Base-by-base conservation (phyloP, 2,797 vertebrate genomes). In the Gadopsis marmoratus region DNA sequence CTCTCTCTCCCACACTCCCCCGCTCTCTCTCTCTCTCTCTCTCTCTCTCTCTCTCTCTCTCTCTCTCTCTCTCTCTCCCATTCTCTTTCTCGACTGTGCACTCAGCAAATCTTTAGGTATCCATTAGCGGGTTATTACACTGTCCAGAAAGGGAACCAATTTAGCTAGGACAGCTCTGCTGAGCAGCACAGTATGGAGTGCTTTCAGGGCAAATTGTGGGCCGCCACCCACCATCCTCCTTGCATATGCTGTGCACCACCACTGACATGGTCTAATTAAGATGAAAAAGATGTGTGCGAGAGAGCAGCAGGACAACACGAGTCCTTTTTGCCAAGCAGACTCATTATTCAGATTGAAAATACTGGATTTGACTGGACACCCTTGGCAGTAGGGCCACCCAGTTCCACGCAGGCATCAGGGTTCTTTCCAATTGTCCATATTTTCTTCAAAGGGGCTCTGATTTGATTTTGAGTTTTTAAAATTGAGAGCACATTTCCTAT, bases 81-180 rank as follows among this genome's bases (percentile, higher is more conserved):
- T 56, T 77, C 70, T 82, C 60, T 73, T 17, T 83, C 79, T 76
- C 76, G 13, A 66, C 80, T 88, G 79, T 92, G 74, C 82, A 88
- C 89, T 93, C 91, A 90, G 89, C 92, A 94, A 81, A 92, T 90
- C 85, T 91, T 89, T 78, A 85, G 85, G 83, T 86, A 85, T 93
- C 93, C 91, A 94, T 95, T 94, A 95, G 93, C 39, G 65, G 84
- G 84, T 91, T 93, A 93, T 94, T 91, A 94, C 86, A 83, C 86
- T 81, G 83, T 91, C 91, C 91, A 84, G 91, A 87, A 86, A 90
- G 82, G 84, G 81, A 90, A 84, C 89, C 91, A 83, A 87, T 90
- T 92, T 88, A 89, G 85, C 74, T n/a, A 48, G 83, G 92, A 92
- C 92, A 94, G 91, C 85, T 94, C 86, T 95, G 95, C 94, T 95